Base-by-base conservation (phyloP, 2,797 vertebrate species). In the Gymnothorax reevesii region DNA sequence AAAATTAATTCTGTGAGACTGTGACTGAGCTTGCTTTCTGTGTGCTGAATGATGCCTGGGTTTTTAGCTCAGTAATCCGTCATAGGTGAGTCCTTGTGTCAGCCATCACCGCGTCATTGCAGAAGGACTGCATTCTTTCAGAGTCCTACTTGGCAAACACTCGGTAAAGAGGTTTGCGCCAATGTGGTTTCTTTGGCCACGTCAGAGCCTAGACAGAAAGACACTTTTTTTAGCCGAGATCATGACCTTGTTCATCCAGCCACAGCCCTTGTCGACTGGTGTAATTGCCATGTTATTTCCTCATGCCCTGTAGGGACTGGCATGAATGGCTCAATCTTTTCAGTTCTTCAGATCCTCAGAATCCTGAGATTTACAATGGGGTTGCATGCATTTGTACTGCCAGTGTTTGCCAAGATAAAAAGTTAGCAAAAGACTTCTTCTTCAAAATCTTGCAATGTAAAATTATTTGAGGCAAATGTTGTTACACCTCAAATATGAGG, bases 271-370 rank as follows among this genome's bases (percentile, higher is more conserved):
- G 15, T 17, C 22, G 77, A 49, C 77, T 52, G 52, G 77, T 2
- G 52, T 80, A 80, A 55, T 80, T 79, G 42, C 20, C 77, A 55
- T 80, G 49, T 80, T 55, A 55, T 80, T 80, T 80, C 77, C 49
- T 54, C 20, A 80, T 54, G 77, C 52, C 77, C 9, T n/a, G 9
- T 52, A 54, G 77, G 77, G 77, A 66, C 49, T 27, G 77, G 77
- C 77, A 9, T 80, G 49, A 8, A 52, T 80, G 77, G 77, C 52
- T 80, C 55, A 42, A 42, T 42, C 73, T 17, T n/a, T 66, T 2
- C 22, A 20, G 7, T 52, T 33, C 49, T 80, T 52, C 15, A 55
- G 77, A 20, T 22, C 55, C n/a, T 54, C 52, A 0, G 17, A 80
- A n/a, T 55, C 75, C 42, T 52, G 75, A 79, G 7, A 15, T 22